phyloP scores from a whole-genome alignment of 2,888 invertebrate species.

The Silvanus unidentatus region DNA sequence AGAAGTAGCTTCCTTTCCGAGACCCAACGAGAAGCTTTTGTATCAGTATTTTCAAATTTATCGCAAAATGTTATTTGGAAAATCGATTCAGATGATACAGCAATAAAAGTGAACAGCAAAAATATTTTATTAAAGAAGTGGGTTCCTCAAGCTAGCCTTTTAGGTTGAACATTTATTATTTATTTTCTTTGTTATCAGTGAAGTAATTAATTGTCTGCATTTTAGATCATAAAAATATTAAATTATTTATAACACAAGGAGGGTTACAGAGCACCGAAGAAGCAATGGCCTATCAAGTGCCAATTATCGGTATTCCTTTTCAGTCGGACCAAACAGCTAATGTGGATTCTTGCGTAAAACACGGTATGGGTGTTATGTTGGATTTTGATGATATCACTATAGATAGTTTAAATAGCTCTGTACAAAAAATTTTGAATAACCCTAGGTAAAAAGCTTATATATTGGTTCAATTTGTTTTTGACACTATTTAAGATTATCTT shows the following conservation, averaged over 20 bases:
- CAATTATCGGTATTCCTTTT: conserved; percentile 45
- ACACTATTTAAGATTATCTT: too few relatives aligned
- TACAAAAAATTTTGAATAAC: conserved; percentile 19
- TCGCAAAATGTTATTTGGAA: conserved; percentile 42
- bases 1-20: conserved; percentile 9
- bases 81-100: conserved; percentile 38
- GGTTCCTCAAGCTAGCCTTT: conserved; percentile 16
- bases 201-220: conserved; percentile 15
- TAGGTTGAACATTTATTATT: conserved; percentile 11
- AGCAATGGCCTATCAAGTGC: conserved; percentile 37
- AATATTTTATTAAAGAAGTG: conserved; percentile 25
- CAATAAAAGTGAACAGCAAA: conserved; percentile 34
- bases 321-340: conserved; percentile 44
- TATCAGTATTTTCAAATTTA: conserved; percentile 13
- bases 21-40: conserved; percentile 3
- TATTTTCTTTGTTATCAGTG: background rate
- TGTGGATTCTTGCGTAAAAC: conserved; percentile 25
- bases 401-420: conserved; percentile 17
- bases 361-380: conserved; percentile 22
- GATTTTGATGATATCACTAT: conserved; percentile 19
- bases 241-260: conserved; percentile 17
- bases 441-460: conserved; percentile 13
- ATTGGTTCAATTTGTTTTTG: too few relatives aligned
- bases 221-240: conserved; percentile 16
- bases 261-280: conserved; percentile 18